These are phyloP conservation scores for Troilus luridus DNA, from an alignment of 2,888 invertebrate genomes.

Conservation along the genomic window DNA sequence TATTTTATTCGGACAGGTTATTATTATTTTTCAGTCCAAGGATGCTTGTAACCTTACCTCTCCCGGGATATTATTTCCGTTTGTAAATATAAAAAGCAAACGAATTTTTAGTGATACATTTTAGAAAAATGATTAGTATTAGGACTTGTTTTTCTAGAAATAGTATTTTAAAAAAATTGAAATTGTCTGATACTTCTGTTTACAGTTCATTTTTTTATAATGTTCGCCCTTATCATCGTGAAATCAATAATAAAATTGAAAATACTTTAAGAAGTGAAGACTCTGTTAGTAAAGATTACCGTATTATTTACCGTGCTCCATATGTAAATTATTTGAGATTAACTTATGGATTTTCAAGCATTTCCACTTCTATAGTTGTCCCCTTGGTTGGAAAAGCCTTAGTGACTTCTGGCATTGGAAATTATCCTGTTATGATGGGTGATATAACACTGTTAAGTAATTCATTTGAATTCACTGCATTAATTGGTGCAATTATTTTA, in stretches of 20 bases:
- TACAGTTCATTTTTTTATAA: too few relatives aligned
- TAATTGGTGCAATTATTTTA: background rate
- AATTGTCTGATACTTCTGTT: background rate
- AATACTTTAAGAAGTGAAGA: constrained; percentile 29
- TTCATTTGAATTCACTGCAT: background rate
- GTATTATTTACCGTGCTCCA: constrained; percentile 50
- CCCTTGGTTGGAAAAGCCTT: background rate
- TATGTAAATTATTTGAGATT: constrained; percentile 13
- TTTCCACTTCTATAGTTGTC: background rate
- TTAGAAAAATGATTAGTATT: background rate
- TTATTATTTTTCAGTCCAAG: too few relatives aligned
- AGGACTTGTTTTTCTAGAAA: background rate
- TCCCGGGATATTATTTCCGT: too few relatives aligned
- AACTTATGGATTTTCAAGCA: background rate
- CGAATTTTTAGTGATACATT: background rate
- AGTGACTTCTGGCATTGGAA: background rate
- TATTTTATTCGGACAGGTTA: too few relatives aligned
- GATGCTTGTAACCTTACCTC: too few relatives aligned
- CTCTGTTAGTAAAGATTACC: background rate
- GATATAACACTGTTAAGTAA: background rate
- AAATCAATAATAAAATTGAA: background rate
- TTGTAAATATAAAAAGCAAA: background rate
- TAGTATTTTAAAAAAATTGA: background rate
- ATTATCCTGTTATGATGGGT: background rate
- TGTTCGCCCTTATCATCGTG: background rate